These are phyloP conservation scores for Coronaproctus castanopsis DNA, from an alignment of 2,888 invertebrate species.

Conservation along the genomic window DNA sequence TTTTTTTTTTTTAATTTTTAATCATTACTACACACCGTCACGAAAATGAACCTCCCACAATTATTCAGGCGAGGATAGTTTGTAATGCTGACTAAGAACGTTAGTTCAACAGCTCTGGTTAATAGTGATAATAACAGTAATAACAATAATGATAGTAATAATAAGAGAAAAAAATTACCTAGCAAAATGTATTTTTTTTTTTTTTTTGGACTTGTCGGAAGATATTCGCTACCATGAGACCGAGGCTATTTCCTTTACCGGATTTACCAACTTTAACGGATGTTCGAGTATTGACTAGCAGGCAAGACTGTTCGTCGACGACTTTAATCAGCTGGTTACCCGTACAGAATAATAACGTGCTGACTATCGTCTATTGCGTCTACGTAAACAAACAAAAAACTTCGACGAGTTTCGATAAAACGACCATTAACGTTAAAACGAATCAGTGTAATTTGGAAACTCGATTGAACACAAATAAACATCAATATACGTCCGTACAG, in stretches of 20 bases:
- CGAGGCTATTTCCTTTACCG: slow-evolving; percentile 26
- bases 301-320: slow-evolving; percentile 31
- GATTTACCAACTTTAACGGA: slow-evolving; percentile 23
- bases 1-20: no score
- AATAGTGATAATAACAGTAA: no score
- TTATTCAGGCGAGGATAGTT: no score
- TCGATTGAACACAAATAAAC: not conserved
- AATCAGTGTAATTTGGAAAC: not conserved
- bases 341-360: slow-evolving; percentile 20
- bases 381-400: slow-evolving; percentile 1
- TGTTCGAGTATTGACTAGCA: not conserved
- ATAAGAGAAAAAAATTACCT: no score
- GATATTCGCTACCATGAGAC: slow-evolving; percentile 31
- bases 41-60: no score
- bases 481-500: not conserved
- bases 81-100: no score
- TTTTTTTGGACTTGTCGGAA: slow-evolving; percentile 19
- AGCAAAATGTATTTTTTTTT: no score
- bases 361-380: slow-evolving; percentile 7
- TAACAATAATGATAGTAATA: no score
- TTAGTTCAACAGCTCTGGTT: no score
- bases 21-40: no score
- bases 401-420: not conserved
- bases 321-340: slow-evolving; percentile 38
- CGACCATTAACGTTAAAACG: not conserved